A percentile compares a stretch with the other conserved stretches of the same genome.
phyloP scores from a whole-genome alignment of 2,113 vertebrate genomes.

The Blennius ocellaris region DNA sequence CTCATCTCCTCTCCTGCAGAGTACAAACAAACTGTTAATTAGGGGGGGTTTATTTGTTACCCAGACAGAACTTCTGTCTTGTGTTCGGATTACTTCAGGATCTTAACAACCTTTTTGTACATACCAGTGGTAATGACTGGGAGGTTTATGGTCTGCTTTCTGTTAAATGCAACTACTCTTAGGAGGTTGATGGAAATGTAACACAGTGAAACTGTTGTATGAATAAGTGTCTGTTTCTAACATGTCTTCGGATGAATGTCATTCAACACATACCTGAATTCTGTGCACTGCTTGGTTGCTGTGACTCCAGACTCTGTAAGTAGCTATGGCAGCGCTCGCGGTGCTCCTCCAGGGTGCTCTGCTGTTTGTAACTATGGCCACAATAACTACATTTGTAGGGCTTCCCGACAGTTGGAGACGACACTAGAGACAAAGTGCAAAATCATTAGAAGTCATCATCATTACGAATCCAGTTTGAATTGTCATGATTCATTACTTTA shows the following conservation, averaged over 20 bases:
- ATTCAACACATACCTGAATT: constrained; percentile 66
- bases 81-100: constrained; percentile 2
- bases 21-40: constrained; percentile 63
- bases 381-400: constrained; percentile 98
- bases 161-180: no score
- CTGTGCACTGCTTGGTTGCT: constrained; percentile 84
- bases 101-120: constrained; percentile 18
- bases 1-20: constrained; percentile 91
- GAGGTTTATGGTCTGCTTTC: not conserved
- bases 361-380: constrained; percentile 97
- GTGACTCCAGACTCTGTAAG: constrained; percentile 90
- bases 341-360: constrained; percentile 95
- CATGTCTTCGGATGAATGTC: no score
- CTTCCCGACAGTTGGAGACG: constrained; percentile 95
- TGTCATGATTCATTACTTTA: no score
- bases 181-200: no score
- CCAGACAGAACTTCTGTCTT: constrained; percentile 26
- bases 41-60: constrained; percentile 7
- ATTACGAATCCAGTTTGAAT: not conserved
- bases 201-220: no score
- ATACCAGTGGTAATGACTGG: not conserved
- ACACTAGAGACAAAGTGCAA: constrained; percentile 82
- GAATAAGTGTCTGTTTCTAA: no score
- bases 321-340: constrained; percentile 96
- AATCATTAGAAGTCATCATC: not conserved